Conservation (phyloP, 2,888 invertebrate species). For the Protophormia terraenovae region DNA sequence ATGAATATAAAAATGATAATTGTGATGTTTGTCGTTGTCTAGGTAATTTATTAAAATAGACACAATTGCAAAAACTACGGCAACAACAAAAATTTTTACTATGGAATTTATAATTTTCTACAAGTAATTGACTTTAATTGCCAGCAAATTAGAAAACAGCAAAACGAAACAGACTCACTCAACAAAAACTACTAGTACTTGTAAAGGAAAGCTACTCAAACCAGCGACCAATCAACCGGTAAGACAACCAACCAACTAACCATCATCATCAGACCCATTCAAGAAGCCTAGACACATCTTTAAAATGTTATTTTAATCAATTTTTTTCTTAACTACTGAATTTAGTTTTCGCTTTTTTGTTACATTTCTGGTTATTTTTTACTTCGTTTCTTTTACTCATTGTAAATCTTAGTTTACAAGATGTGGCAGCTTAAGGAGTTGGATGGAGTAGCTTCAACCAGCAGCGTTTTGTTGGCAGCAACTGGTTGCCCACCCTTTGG, state of each 20-base stretch:
- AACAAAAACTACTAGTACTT: constrained; percentile 28
- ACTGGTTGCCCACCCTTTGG: constrained; percentile 68
- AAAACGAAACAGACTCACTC: not conserved
- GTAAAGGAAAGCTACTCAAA: not conserved
- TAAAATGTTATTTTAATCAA: constrained; percentile 66
- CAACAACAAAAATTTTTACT: not conserved
- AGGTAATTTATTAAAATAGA: constrained; percentile 45
- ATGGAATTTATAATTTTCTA: constrained; percentile 49
- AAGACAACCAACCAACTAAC: constrained; percentile 5
- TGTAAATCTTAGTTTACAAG: constrained; percentile 63
- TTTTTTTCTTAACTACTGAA: constrained; percentile 66
- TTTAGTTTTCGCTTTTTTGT: constrained; percentile 39
- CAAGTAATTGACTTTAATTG: constrained; percentile 62
- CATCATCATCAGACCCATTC: not conserved
- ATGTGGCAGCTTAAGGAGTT: constrained; percentile 39
- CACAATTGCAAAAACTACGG: not conserved
- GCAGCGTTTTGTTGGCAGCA: constrained; percentile 67
- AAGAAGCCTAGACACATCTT: constrained; percentile 57
- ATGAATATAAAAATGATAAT: constrained; percentile 30
- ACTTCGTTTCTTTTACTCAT: constrained; percentile 22
- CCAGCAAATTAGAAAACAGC: constrained; percentile 47
- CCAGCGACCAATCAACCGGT: constrained; percentile 32
- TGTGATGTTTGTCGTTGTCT: constrained; percentile 44
- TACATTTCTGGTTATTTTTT: not conserved
- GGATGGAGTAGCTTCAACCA: constrained; percentile 62